A percentile compares a stretch with the other conserved stretches of the same genome.
Evolutionary conservation across 2,113 vertebrate genomes (phyloP).

Genomic region (Drymodes brunneopygia): DNA sequence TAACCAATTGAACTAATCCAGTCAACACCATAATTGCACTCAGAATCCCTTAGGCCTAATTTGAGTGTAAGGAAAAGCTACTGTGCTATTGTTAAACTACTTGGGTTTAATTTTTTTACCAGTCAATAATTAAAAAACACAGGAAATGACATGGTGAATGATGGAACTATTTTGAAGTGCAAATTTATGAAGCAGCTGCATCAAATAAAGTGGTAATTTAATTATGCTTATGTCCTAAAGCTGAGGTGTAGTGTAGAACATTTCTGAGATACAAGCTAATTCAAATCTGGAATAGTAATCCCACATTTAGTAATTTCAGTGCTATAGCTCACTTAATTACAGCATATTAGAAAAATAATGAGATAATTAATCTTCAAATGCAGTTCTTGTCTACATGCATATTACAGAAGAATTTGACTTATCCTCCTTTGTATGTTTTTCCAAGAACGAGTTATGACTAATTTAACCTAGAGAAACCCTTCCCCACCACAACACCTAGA

Average conservation of each 20-base stretch:
- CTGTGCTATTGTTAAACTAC: slow-evolving; percentile 11
- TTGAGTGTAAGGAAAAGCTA: slow-evolving; percentile 17
- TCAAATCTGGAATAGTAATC: slow-evolving; percentile 51
- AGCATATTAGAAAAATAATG: slow-evolving; percentile 66
- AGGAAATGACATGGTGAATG: slow-evolving; percentile 54
- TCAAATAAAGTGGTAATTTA: slow-evolving; percentile 62
- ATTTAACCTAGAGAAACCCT: slow-evolving; percentile 65
- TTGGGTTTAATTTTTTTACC: slow-evolving; percentile 16
- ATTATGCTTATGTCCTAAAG: slow-evolving; percentile 50
- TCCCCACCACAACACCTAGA: slow-evolving; percentile 44
- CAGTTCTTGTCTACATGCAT: slow-evolving; percentile 44
- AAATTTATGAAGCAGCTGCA: slow-evolving; percentile 53
- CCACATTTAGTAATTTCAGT: slow-evolving; percentile 66
- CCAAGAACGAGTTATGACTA: slow-evolving; percentile 74
- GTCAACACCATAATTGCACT: background rate
- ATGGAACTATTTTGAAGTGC: slow-evolving; percentile 40
- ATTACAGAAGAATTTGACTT: slow-evolving; percentile 65
- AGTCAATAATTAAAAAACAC: slow-evolving; percentile 51
- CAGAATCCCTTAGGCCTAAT: slow-evolving; percentile 12
- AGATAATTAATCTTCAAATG: slow-evolving; percentile 70
- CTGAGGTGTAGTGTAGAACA: slow-evolving; percentile 48
- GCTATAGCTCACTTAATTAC: slow-evolving; percentile 63
- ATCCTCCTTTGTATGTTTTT: slow-evolving; percentile 64
- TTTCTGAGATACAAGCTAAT: slow-evolving; percentile 41
- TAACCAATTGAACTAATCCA: background rate